Evolutionary conservation across 2,888 invertebrate genomes (phyloP).

Genomic region (Tipula helvola): DNA sequence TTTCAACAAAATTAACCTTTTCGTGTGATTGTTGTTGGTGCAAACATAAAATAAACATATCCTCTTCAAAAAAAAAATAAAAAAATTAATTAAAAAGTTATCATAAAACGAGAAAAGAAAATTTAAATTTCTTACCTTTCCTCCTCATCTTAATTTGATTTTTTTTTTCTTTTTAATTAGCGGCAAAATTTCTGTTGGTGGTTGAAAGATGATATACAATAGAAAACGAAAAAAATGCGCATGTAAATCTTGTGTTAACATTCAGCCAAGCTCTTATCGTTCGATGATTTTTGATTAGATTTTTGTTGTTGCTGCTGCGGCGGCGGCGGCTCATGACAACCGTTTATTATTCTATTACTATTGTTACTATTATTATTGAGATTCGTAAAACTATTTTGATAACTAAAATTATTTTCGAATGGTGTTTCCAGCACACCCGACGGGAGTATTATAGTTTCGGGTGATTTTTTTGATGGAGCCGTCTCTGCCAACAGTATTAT

Average conservation of each 20-base stretch:
- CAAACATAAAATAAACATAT: not conserved
- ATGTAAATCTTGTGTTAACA: not conserved
- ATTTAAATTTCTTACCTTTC: not conserved
- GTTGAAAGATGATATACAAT: not conserved
- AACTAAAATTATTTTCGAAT: conserved; percentile 13
- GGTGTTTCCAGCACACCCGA: conserved; percentile 18
- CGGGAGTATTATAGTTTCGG: conserved; percentile 15
- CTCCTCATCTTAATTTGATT: not conserved
- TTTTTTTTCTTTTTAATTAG: not conserved
- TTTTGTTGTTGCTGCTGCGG: not conserved
- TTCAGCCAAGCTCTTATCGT: not conserved
- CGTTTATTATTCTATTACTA: not conserved
- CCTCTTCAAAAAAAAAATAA: not conserved
- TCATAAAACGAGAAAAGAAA: not conserved
- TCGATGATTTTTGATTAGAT: not conserved
- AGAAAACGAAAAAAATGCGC: not conserved
- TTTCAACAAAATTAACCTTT: too few species aligned
- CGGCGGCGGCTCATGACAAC: not conserved
- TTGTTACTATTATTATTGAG: not conserved
- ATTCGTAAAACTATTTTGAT: not conserved
- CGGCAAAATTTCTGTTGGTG: not conserved
- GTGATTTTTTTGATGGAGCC: not conserved
- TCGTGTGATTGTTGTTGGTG: not conserved
- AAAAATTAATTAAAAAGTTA: not conserved
- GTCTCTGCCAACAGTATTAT: conserved; percentile 14